A percentile compares a stretch with the other conserved stretches of the same genome.
Evolutionary conservation across 2,888 invertebrate species (phyloP).

Genomic region (Chrysolina oricalcia): DNA sequence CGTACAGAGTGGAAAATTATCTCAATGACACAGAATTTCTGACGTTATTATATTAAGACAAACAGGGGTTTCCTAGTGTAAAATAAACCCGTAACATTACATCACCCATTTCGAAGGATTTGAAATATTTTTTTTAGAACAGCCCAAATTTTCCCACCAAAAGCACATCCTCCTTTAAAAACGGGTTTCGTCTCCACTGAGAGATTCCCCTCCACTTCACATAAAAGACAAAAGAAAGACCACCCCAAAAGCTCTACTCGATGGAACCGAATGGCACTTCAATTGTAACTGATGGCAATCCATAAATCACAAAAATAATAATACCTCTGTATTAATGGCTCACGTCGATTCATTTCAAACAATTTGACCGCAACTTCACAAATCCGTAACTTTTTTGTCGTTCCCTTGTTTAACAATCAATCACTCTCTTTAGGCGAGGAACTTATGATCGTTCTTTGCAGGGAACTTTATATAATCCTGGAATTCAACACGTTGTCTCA

Average conservation of each 20-base stretch:
- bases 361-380: constrained; percentile 28
- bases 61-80: too few species aligned
- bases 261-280: background rate
- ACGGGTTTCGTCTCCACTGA: background rate
- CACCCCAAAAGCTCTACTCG: background rate
- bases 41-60: too few species aligned
- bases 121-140: background rate
- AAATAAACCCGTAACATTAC: too few species aligned
- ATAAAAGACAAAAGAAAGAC: background rate
- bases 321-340: constrained; percentile 15
- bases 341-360: constrained; percentile 27
- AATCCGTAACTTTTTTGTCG: constrained; percentile 27
- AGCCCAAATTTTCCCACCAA: background rate
- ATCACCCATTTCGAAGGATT: too few species aligned
- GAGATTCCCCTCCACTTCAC: background rate
- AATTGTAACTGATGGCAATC: constrained; percentile 4
- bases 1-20: too few species aligned
- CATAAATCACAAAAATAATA: constrained; percentile 14
- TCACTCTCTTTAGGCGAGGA: constrained; percentile 61
- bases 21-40: too few species aligned
- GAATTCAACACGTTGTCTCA: too few species aligned
- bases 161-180: background rate
- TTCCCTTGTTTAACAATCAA: constrained; percentile 64
- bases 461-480: too few species aligned
- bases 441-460: background rate